A percentile compares a stretch with the other conserved stretches of the same genome.
Evolutionary conservation across 2,113 vertebrate species (phyloP).

Genomic region (Bufo bufo): DNA sequence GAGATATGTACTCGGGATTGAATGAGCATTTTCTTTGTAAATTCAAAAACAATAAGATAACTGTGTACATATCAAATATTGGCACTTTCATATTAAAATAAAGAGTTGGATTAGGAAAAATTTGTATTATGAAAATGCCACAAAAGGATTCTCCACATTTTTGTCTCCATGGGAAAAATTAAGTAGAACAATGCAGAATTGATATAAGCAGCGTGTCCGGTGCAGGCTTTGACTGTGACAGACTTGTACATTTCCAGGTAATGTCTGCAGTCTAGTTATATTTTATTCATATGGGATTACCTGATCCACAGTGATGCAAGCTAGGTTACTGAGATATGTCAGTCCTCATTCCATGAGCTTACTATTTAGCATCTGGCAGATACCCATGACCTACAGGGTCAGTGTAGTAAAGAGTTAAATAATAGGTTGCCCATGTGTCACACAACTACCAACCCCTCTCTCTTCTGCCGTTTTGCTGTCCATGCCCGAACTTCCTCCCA

Average conservation of each 20-base stretch:
- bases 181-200: background rate
- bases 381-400: background rate
- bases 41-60: slow-evolving; percentile 7
- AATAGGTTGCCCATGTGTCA: too few relatives aligned
- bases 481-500: too few relatives aligned
- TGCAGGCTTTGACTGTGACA: background rate
- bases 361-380: too few relatives aligned
- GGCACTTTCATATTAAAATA: slow-evolving; percentile 12
- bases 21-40: slow-evolving; percentile 29
- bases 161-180: background rate
- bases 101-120: background rate
- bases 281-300: background rate
- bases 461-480: too few relatives aligned
- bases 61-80: background rate
- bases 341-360: too few relatives aligned
- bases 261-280: background rate
- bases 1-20: slow-evolving; percentile 3
- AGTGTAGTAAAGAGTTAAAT: background rate
- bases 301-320: background rate
- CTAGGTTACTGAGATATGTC: too few relatives aligned
- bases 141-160: background rate
- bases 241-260: background rate
- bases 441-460: too few relatives aligned
- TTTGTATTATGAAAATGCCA: background rate
- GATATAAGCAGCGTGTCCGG: background rate